Conservation (phyloP, 2,888 invertebrate species). For the Aspidapion aeneum region DNA sequence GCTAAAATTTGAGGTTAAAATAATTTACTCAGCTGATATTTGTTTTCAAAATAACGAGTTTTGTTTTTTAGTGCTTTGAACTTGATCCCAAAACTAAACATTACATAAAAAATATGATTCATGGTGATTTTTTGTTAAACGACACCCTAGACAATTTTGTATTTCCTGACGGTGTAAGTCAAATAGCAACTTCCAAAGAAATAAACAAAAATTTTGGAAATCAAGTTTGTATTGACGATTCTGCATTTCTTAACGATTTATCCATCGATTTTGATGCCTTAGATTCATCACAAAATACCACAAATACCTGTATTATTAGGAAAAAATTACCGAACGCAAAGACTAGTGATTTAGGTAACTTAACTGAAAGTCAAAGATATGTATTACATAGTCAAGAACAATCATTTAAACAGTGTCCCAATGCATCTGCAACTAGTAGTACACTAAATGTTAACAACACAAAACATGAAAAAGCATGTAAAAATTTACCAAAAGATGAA, state of each 20-base stretch:
- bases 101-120: conserved; percentile 17
- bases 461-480: neutral
- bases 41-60: neutral
- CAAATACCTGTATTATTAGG: neutral
- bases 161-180: conserved; percentile 26
- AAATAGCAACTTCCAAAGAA: conserved; percentile 3
- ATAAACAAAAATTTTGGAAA: conserved; percentile 7
- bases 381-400: neutral
- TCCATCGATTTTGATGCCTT: conserved; percentile 12
- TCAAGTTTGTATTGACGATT: conserved; percentile 38
- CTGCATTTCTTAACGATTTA: conserved; percentile 30
- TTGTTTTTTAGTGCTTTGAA: neutral
- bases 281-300: neutral
- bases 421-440: neutral
- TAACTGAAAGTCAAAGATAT: neutral
- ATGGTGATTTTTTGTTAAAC: conserved; percentile 32
- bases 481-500: neutral
- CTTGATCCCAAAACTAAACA: no score
- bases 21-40: neutral
- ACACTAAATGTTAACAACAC: neutral
- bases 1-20: no score
- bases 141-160: conserved; percentile 39
- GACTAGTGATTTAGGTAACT: no score
- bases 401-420: neutral
- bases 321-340: neutral